Evolutionary conservation across 2,113 vertebrate genomes (phyloP).

Genomic region (Scophthalmus maximus): DNA sequence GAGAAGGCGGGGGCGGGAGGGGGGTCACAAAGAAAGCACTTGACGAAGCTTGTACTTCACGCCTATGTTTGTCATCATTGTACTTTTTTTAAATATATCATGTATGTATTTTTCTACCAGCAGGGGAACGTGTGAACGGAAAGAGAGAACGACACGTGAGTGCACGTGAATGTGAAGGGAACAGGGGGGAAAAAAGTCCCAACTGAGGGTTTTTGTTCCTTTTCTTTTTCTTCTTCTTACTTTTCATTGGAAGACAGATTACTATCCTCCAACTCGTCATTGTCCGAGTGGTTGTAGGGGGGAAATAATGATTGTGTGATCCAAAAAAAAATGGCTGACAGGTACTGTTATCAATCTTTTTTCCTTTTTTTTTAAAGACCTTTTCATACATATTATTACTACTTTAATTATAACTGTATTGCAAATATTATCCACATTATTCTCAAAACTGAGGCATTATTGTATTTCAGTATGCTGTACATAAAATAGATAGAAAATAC

Average conservation of each 20-base stretch:
- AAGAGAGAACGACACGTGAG: conserved; percentile 46
- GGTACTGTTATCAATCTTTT: conserved; percentile 82
- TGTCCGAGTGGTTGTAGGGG: conserved; percentile 32
- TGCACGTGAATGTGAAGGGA: conserved; percentile 72
- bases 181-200: conserved; percentile 45
- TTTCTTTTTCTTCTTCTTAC: conserved; percentile 24
- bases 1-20: conserved; percentile 9
- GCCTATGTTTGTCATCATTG: conserved; percentile 74
- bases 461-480: conserved; percentile 80
- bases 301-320: conserved; percentile 68
- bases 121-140: conserved; percentile 63
- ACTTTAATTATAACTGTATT: conserved; percentile 78
- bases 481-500: conserved; percentile 77
- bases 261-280: conserved; percentile 45
- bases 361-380: conserved; percentile 68
- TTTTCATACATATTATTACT: conserved; percentile 82
- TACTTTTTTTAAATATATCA: conserved; percentile 75
- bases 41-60: conserved; percentile 73
- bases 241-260: conserved; percentile 37
- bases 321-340: conserved; percentile 77
- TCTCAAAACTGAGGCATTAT: conserved; percentile 78
- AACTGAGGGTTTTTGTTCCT: conserved; percentile 12
- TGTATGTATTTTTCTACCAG: conserved; percentile 85
- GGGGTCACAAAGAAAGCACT: conserved; percentile 71
- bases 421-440: conserved; percentile 80